Evolutionary conservation across 2,113 vertebrate genomes (phyloP).

Genomic region (Megaleporinus macrocephalus): DNA sequence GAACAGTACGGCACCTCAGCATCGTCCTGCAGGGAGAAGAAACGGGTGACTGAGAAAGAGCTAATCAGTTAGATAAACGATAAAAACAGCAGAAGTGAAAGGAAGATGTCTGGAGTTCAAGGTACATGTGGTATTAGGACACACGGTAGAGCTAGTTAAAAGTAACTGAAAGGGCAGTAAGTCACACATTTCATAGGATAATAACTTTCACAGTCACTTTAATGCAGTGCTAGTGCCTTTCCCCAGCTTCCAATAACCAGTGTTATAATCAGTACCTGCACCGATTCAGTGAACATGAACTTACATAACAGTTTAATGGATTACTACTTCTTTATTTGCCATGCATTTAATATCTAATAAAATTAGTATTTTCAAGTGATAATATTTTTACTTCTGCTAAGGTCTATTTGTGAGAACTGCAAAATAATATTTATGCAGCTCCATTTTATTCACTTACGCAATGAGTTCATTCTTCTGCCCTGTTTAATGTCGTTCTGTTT

Average conservation of each 20-base stretch:
- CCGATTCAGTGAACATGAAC: no score
- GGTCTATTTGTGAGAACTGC: no score
- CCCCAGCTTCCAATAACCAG: no score
- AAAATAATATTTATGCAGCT: no score
- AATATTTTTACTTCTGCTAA: background rate
- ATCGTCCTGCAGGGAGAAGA: conserved; percentile 15
- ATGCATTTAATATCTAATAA: background rate
- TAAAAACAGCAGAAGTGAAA: background rate
- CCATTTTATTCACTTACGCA: no score
- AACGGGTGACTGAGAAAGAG: background rate
- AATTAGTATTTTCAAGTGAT: background rate
- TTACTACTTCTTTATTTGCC: no score
- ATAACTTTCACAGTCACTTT: no score
- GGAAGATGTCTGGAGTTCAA: conserved; percentile 9
- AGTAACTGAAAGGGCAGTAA: background rate
- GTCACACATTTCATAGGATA: no score
- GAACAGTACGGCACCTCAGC: conserved; percentile 10
- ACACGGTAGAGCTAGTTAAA: background rate
- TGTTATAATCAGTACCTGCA: no score
- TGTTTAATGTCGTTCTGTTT: background rate
- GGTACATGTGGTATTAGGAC: background rate
- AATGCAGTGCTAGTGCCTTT: no score
- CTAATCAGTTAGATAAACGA: background rate
- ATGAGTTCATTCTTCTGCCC: no score
- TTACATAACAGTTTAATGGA: no score